Base-by-base conservation (phyloP, 2,888 invertebrate species). In the Xylota sylvarum region DNA sequence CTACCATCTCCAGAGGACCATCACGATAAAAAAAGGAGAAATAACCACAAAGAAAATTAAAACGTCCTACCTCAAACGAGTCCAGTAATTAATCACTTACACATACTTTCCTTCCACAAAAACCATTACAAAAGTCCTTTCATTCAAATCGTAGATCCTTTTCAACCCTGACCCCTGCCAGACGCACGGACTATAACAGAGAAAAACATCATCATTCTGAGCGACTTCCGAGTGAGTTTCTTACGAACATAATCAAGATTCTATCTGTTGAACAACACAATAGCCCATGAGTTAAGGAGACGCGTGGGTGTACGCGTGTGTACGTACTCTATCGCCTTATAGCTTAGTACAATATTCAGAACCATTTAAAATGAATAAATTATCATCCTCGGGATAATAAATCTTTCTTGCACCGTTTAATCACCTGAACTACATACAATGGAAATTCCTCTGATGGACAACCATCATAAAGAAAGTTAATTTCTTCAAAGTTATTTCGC, bases 351-450 rank as follows among this genome's bases (percentile, higher is more conserved):
- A 55, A 52, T 52, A 52, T 30, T 58, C 56, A 60, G 23, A 50
- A 50, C 43, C 69, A 70, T 78, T 69, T 62, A 52, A 62, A 78
- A 70, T 70, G 62, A 70, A 78, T 70, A 64, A 70, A 70, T 70
- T 70, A 70, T 78, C 62, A 55, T 78, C 70, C 23, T 40, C 46
- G 23, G 52, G 69, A 78, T 70, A 78, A 70, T 78, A 62, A 70
- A 78, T 78, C 78, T 70, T 78, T 19, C 60, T 27, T 70, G 52
- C 50, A 9, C 62, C 55, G 30, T 64, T 70, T 70, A 46, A 70
- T 55, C 55, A 78, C 70, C 70, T 78, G 70, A 55, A 78, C 62
- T 52, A 14, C 40, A 70, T 1, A 78, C 52, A 62, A 78, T 37
- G 43, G n/a, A 35, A 48, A 40, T 46, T 70, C 52, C 52, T 14